A percentile compares a stretch with the other conserved stretches of the same genome.
Evolutionary conservation across 2,888 invertebrate species (phyloP).

Genomic region (Clistopyga incitator): DNA sequence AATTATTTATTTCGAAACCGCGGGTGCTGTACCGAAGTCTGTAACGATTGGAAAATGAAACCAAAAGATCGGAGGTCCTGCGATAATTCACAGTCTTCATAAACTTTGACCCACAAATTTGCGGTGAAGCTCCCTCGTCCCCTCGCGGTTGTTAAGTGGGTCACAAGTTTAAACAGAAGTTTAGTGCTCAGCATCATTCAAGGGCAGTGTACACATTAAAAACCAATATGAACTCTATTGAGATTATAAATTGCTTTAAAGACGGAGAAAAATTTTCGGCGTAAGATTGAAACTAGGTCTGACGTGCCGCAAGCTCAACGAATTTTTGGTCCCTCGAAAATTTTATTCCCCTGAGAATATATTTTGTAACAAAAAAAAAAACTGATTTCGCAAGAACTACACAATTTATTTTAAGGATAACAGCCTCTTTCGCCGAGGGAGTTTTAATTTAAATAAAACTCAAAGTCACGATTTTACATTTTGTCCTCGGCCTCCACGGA

Average conservation of each 20-base stretch:
- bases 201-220: slow-evolving; percentile 8
- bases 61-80: background rate
- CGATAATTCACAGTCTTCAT: slow-evolving; percentile 25
- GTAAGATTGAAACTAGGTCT: background rate
- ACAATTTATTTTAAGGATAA: background rate
- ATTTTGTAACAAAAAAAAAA: too few relatives aligned
- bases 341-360: background rate
- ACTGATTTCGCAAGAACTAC: background rate
- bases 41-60: background rate
- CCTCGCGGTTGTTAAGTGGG: slow-evolving; percentile 38
- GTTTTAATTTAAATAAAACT: background rate
- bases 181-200: slow-evolving; percentile 6
- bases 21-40: background rate
- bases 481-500: background rate
- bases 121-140: background rate
- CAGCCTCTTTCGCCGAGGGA: background rate
- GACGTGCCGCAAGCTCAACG: background rate
- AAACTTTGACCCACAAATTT: slow-evolving; percentile 47
- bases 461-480: background rate
- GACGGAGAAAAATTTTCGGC: slow-evolving; percentile 20
- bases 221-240: slow-evolving; percentile 34
- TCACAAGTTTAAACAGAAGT: slow-evolving; percentile 48
- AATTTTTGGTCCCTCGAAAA: background rate
- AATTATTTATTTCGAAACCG: background rate
- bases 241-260: slow-evolving; percentile 39